These are phyloP conservation scores for Dendrocincla fuliginosa DNA, from an alignment of 2,797 vertebrate species.

Conservation along the genomic window DNA sequence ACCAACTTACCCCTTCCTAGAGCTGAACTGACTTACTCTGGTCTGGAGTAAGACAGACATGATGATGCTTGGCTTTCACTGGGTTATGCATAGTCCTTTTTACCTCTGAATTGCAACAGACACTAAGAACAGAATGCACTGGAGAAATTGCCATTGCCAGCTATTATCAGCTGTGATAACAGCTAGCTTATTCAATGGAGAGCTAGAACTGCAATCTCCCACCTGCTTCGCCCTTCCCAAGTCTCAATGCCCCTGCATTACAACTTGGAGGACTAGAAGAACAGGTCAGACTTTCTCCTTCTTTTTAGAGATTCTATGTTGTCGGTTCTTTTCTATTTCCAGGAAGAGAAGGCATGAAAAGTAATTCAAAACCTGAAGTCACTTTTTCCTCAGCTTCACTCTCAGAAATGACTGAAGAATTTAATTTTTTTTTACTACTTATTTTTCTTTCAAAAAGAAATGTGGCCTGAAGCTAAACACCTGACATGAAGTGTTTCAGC, in stretches of 20 bases:
- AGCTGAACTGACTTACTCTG: background rate
- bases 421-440: background rate
- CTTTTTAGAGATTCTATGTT: background rate
- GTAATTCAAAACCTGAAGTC: background rate
- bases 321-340: background rate
- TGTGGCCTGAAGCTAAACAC: constrained; percentile 34
- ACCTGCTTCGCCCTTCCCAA: background rate
- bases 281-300: background rate
- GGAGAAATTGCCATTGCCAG: background rate
- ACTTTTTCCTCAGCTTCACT: background rate
- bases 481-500: background rate
- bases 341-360: background rate
- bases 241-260: background rate
- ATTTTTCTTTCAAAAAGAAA: constrained; percentile 28
- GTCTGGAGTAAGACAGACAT: background rate
- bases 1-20: background rate
- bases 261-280: background rate
- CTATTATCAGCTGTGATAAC: background rate
- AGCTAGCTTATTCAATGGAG: background rate
- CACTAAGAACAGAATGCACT: background rate
- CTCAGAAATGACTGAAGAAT: background rate
- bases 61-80: background rate
- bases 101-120: background rate
- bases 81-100: background rate
- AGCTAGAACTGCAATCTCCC: background rate